Evolutionary conservation across 2,113 vertebrate genomes (phyloP).

Genomic region (Charadrius vociferus): DNA sequence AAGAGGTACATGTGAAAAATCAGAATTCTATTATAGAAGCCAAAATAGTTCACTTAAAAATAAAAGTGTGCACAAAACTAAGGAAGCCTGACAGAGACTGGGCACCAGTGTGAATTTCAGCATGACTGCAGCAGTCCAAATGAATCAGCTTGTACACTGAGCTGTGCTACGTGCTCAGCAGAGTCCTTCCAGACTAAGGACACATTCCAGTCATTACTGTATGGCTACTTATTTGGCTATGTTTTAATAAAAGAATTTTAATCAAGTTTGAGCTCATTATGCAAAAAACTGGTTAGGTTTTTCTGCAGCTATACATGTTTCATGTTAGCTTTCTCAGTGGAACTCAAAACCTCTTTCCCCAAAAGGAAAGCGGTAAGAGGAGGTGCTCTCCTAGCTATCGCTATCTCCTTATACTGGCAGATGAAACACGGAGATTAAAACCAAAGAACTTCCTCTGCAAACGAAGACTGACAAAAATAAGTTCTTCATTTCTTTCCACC

Average conservation of each 20-base stretch:
- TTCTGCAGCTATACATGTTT: not conserved
- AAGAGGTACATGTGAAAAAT: not conserved
- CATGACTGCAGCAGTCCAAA: not conserved
- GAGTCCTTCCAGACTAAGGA: not conserved
- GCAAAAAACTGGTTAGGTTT: not conserved
- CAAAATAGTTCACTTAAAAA: not conserved
- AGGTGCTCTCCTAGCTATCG: not conserved
- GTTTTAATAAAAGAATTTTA: slow-evolving; percentile 40
- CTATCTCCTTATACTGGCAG: not conserved
- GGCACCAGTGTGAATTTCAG: not conserved
- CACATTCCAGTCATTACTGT: slow-evolving; percentile 26
- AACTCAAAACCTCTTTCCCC: not conserved
- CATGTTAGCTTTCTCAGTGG: not conserved
- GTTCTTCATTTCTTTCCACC: not conserved
- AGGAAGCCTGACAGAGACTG: not conserved
- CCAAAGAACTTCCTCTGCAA: not conserved
- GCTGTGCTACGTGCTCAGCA: not conserved
- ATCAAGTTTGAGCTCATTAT: slow-evolving; percentile 51
- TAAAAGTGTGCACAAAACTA: not conserved
- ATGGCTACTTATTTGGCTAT: not conserved
- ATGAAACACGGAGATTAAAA: not conserved
- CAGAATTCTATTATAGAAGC: not conserved
- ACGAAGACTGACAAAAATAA: not conserved
- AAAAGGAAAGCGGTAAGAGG: not conserved
- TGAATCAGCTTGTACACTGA: not conserved